Evolutionary conservation across 2,113 vertebrate genomes (phyloP), one percentile per base, ranked within the genome.

Genomic region (Urocolius indicus): DNA sequence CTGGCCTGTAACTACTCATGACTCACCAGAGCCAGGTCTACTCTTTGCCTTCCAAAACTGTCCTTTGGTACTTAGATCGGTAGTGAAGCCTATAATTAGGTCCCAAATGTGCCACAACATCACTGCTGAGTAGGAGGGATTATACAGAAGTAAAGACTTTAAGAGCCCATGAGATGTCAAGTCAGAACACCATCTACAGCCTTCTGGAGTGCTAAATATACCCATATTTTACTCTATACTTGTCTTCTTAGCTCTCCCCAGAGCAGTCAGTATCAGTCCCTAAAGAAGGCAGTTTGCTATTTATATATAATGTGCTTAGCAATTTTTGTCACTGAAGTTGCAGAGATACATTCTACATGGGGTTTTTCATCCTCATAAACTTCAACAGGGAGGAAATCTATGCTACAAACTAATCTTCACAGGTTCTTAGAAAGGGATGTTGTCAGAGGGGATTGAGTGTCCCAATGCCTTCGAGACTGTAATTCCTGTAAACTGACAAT

Each of bases 161-260:
- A 71, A 74, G 45, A 78, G 19, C 46, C 30, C 7, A 5, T 24
- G 55, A 11, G 87, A 76, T 32, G 38, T 59, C 38, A 75, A 93
- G 77, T 24, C 83, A 90, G 72, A 92, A 61, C 48, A 55, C 16
- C 66, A 77, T 48, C 90, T 66, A 63, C 48, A 2, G 2, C 85
- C 86, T 95, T 78, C 86, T 77, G 81, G 71, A 73, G 72, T 24
- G 69, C 90, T 96, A 96, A 96, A 97, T 84, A 90, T 82, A 93
- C 49, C 52, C 81, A 22, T 21, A 46, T 85, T 92, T 92, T 83
- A 86, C 89, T 81, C 55, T 13, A 61, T 49, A 23, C 83, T 82
- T 88, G 66, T 58, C 82, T 82, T 38, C 87, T 73, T 54, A 71
- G 85, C 92, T 62, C 38, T 94, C 91, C 74, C 54, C 13, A 63